Evolutionary conservation across 2,797 vertebrate species (phyloP), one percentile per base, ranked within the genome.

Genomic region (Phrynocephalus forsythii): DNA sequence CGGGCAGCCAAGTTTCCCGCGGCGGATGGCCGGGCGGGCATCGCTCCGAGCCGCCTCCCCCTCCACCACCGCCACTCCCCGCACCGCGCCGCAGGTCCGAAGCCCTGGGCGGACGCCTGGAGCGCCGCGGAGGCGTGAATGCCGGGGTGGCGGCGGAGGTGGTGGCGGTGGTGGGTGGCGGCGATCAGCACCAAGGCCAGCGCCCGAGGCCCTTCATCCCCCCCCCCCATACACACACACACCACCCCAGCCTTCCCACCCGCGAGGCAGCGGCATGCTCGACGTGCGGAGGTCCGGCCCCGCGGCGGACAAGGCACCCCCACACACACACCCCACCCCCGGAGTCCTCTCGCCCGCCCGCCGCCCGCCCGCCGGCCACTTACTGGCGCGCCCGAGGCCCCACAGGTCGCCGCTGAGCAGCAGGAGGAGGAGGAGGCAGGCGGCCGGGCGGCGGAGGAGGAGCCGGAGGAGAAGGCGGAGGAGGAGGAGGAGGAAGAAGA

Each of bases 371-470:
- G 87, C 38, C 66, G 79, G 24, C 77, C 79, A 98, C 98, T 99
- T 96, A 99, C 98, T 98, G 94, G 98, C 98, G 96, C 96, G 97
- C 72, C 98, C 98, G 89, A 98, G 95, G 94, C 98, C 52, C 52
- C 52, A 98, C 96, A 98, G 95, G 96, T 98, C 98, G 95, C 97
- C 98, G 93, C 97, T 97, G 95, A 99, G 97, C 94, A 33, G 33
- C 1, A 33, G 33, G 33, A 33, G 33, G 33, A 99, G 97, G 96
- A 99, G 97, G 97, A 99, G 97, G 95, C 98, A 95, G 87, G 96
- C 97, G 63, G 86, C 86, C 86, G 97, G 98, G 95, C 97, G 97
- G 89, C 98, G 91, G 91, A 98, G 92, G 91, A 56, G 8, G 97
- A 94, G 60, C 98, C 94, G 85, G 96, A 95, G 92, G 97, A 95